Evolutionary conservation across 2,797 vertebrate species (phyloP), one percentile per base, ranked within the genome.

Genomic region (Danio albolineatus): DNA sequence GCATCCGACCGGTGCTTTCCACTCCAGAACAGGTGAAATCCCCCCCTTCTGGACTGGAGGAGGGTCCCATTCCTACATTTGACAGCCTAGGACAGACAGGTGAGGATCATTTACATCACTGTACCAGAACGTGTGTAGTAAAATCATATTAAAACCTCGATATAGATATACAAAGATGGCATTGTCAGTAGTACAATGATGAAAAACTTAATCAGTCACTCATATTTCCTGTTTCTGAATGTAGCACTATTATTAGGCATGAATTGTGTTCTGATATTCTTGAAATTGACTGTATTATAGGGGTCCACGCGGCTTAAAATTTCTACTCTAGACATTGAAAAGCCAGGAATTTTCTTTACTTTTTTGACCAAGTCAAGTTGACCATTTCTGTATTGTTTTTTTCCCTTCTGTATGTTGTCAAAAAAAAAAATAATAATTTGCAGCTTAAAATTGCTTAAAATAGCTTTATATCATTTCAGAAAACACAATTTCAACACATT

Each of bases 31-130:
- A 88, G 79, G 85, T 95, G 1, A 93, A 91, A 79, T 88, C 94
- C 46, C 86, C 94, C 61, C 86, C 94, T 0, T 46, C 82, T 0
- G 94, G 89, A 19, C 60, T 96, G 67, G 92, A 94, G 19, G 94
- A 94, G 56, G 94, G 95, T 41, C 76, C 21, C 7, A 86, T 96
- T 70, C 95, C 94, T 13, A 88, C 89, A 1, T 84, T 88, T 38
- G 90, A 94, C 48, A 91, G 94, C 76, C 89, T 96, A 0, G 89
- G 92, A 46, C 92, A 94, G 84, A 91, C 90, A 65, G 94, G 95
- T 95, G 60, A 87, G 12, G 19, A 28, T 46, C 7, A 60, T 39
- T 56, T 57, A 38, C 57, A 2, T 36, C n/a, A 36, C 9, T 59
- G 8, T 59, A 13, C 16, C 16, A 7, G 13, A 71, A 7, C 39